These are phyloP conservation scores for Neotoxoptera formosana DNA, from an alignment of 1,140 invertebrate species.

Conservation along the genomic window DNA sequence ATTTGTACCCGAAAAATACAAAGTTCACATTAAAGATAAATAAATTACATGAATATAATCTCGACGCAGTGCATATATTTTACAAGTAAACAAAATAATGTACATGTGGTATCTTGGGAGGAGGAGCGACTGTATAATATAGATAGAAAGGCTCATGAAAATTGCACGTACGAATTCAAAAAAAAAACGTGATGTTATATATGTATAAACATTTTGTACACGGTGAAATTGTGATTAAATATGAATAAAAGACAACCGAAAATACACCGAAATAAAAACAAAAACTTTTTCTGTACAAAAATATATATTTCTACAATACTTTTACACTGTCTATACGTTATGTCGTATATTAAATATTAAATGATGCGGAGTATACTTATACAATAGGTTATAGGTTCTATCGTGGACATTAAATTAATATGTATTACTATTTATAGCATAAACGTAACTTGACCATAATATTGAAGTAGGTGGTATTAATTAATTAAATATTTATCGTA, in stretches of 20 bases:
- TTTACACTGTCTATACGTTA: neutral
- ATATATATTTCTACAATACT: neutral
- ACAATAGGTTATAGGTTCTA: neutral
- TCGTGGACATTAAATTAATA: neutral
- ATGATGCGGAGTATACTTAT: neutral
- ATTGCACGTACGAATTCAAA: neutral
- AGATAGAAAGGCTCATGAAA: neutral
- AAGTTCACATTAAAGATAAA: neutral
- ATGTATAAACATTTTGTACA: neutral
- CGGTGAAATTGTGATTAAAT: neutral
- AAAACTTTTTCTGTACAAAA: neutral
- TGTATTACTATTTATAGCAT: neutral
- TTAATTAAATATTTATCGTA: neutral
- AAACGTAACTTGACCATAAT: too few species aligned
- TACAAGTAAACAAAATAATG: neutral
- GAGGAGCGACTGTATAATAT: neutral
- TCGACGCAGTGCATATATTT: neutral
- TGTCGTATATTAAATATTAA: neutral
- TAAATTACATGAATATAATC: neutral
- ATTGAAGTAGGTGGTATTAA: too few species aligned
- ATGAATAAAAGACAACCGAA: conserved; percentile 13
- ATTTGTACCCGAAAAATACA: neutral
- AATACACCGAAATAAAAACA: neutral
- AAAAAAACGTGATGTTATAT: neutral
- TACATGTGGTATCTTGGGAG: conserved; percentile 8